Base-by-base conservation (phyloP, 2,888 invertebrate genomes). In the Onchidella celtica region DNA sequence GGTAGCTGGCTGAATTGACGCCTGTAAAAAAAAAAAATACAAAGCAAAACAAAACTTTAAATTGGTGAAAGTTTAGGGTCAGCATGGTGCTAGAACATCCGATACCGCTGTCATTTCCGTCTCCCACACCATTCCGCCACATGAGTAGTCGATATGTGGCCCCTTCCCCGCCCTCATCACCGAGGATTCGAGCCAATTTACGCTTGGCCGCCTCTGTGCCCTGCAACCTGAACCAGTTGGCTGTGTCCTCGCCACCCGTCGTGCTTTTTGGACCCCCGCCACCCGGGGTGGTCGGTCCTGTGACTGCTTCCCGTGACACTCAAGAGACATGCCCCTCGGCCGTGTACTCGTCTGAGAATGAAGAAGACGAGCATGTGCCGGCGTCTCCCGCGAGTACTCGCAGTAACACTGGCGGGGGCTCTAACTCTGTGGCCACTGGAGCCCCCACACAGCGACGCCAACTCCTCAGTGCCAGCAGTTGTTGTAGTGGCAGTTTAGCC, bases 171-270 rank as follows among this genome's bases (percentile, higher is more conserved):
- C 40, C 78, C 38, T 70, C 38, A 40, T 78, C 69, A 11, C 68
- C 74, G 3, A 24, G 32, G 66, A 68, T 72, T 32, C 73, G 74
- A 36, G 59, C 74, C 36, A 81, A 63, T 29, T 55, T 76, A 3
- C 76, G 81, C 3, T 40, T 69, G 24, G 69, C 81, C 2, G 61
- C 81, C n/a, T 81, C 81, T n/a, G 81, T 81, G 0, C 81, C 81
- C 6, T 81, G 81, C 70, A 81, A 81, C 57, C 69, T 81, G 34
- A 76, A 81, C 40, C 75, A 81, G 47, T 29, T 79, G 66, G 79
- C 65, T 1, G 73, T 61, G 29, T 70, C 78, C 21, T 66, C 77
- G 0, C 21, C 59, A 38, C 59, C 40, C 61, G 40, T 68, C 27
- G 69, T 77, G 27, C 21, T 78, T 61, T 70, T 78, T 29, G 57